These are phyloP conservation scores for Apistogramma diplotaenia DNA, from an alignment of 2,113 vertebrate genomes.

Conservation along the genomic window DNA sequence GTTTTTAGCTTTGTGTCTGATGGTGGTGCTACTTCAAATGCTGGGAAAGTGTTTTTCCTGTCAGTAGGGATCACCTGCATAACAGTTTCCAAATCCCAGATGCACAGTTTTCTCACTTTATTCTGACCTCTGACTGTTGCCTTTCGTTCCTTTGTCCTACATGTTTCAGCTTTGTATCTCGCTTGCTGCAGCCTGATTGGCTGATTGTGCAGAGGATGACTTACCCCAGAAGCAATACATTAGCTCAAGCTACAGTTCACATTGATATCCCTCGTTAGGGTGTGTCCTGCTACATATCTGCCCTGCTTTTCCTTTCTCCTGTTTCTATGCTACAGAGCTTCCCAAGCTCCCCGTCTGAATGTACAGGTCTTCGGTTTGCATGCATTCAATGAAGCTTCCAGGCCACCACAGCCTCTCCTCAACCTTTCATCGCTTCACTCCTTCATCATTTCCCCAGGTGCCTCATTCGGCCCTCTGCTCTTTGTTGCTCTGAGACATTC, in stretches of 20 bases:
- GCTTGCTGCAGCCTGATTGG: background rate
- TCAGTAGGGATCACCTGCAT: background rate
- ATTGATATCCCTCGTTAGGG: background rate
- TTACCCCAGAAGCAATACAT: background rate
- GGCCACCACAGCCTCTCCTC: background rate
- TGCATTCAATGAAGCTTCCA: background rate
- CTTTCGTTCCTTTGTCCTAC: background rate
- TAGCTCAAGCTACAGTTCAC: background rate
- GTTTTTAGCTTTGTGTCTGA: background rate
- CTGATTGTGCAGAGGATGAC: background rate
- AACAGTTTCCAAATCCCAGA: background rate
- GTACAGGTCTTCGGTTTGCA: background rate
- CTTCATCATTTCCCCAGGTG: background rate
- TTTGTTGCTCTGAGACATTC: conserved; percentile 69
- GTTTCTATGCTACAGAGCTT: background rate
- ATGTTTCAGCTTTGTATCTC: background rate
- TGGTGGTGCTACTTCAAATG: background rate
- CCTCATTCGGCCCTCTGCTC: background rate
- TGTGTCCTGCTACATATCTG: background rate
- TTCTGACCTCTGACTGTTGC: background rate
- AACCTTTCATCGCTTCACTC: background rate
- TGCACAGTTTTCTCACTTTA: background rate
- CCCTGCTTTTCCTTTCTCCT: background rate
- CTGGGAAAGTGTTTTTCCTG: background rate
- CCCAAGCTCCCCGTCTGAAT: background rate